These are phyloP conservation scores for Squalus acanthias DNA, from an alignment of 2,797 vertebrate species.

Conservation along the genomic window DNA sequence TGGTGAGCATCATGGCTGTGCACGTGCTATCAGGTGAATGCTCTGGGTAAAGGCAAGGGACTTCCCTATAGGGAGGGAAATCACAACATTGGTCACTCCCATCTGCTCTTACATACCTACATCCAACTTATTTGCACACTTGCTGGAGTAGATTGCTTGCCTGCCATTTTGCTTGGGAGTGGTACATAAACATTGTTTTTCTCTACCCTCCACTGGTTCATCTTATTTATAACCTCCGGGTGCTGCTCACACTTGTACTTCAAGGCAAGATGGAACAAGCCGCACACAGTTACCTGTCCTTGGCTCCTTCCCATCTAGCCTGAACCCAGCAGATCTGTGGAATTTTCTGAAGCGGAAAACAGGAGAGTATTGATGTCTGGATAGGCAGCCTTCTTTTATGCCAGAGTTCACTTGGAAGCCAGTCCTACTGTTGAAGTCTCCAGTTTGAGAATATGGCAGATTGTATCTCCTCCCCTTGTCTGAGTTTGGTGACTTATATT, in stretches of 20 bases:
- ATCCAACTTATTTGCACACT: not conserved
- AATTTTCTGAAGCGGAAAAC: not conserved
- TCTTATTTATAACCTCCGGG: no score
- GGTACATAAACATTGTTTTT: not conserved
- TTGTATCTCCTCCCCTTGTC: no score
- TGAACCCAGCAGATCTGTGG: not conserved
- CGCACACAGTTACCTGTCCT: not conserved
- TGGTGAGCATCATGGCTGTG: not conserved
- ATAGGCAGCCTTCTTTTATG: not conserved
- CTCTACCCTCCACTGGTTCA: no score
- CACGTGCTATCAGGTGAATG: not conserved
- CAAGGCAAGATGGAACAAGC: not conserved
- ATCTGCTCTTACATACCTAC: not conserved
- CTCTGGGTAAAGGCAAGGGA: not conserved
- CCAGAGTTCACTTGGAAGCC: no score
- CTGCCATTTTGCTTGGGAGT: not conserved
- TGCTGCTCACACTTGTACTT: not conserved
- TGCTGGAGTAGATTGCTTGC: not conserved
- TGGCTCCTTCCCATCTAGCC: not conserved
- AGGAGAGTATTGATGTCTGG: not conserved
- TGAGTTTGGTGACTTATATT: no score
- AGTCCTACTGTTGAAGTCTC: no score
- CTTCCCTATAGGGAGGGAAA: not conserved
- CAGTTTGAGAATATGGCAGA: no score
- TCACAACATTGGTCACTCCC: not conserved